These are phyloP conservation scores for Petrocephalus zakoni DNA, from an alignment of 2,113 vertebrate genomes.

Conservation along the genomic window DNA sequence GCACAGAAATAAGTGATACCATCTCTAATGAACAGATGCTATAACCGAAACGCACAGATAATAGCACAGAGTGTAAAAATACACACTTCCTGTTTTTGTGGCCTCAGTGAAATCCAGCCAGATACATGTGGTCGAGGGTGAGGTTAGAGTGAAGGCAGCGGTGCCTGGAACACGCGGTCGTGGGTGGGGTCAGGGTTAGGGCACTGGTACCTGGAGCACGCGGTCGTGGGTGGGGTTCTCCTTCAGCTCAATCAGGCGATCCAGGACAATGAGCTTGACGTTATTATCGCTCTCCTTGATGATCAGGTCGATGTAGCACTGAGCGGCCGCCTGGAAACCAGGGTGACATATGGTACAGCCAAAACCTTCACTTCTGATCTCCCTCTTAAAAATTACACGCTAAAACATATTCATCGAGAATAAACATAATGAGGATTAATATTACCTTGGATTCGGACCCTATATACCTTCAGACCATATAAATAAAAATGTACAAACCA, in stretches of 20 bases:
- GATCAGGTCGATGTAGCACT: slow-evolving; percentile 98
- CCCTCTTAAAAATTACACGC: neutral
- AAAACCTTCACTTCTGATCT: neutral
- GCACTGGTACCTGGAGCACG: no score
- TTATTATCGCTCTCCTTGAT: slow-evolving; percentile 99
- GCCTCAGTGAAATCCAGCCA: neutral
- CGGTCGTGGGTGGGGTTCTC: slow-evolving; percentile 59
- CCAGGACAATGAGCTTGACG: slow-evolving; percentile 94
- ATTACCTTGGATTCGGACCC: neutral
- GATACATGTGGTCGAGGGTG: neutral
- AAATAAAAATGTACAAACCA: neutral
- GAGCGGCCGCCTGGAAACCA: slow-evolving; percentile 80
- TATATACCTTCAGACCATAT: neutral
- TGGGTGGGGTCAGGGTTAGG: no score
- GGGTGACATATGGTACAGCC: neutral
- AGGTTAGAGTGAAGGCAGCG: neutral
- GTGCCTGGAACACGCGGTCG: neutral
- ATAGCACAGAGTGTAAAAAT: neutral
- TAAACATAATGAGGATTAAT: neutral
- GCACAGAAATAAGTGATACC: neutral
- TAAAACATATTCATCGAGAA: neutral
- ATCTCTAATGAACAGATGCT: neutral
- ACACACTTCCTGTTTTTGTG: neutral
- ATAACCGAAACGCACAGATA: neutral
- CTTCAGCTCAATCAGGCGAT: slow-evolving; percentile 91